A percentile compares a stretch with the other conserved stretches of the same genome.
Conservation (phyloP, 1,140 invertebrate genomes). For the Drosophila littoralis region DNA sequence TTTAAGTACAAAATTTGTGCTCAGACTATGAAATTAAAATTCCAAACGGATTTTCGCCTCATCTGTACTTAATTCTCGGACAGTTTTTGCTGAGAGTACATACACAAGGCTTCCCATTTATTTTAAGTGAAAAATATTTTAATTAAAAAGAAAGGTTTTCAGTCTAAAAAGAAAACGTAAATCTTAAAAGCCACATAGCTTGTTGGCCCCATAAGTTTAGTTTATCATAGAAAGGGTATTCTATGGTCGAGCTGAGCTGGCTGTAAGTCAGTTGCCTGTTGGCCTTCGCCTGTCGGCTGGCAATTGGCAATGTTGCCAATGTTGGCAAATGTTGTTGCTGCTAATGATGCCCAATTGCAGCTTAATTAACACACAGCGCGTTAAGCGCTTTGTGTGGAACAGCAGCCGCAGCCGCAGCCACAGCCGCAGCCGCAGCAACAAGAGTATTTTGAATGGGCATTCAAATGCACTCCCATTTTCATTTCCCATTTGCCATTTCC, state of each 20-base stretch:
- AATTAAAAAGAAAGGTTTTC: no score
- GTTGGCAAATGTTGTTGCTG: slow-evolving; percentile 70
- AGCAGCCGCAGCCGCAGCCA: slow-evolving; percentile 9
- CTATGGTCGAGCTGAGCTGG: not conserved
- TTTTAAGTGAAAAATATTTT: no score
- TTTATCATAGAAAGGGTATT: not conserved
- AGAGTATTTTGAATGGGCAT: slow-evolving; percentile 26
- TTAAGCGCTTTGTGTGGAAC: slow-evolving; percentile 72
- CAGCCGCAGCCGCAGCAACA: slow-evolving; percentile 1
- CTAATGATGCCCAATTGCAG: slow-evolving; percentile 77
- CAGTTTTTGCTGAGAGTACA: no score
- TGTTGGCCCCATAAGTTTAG: no score
- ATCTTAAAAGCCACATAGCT: no score
- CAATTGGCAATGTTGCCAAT: slow-evolving; percentile 51
- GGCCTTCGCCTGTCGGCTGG: slow-evolving; percentile 15
- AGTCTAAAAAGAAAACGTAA: no score
- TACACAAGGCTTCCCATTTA: no score
- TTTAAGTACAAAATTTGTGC: no score
- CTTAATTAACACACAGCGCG: slow-evolving; percentile 79
- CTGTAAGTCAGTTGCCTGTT: not conserved
- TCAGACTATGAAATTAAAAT: no score
- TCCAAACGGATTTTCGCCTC: no score
- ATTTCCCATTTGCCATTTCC: not conserved
- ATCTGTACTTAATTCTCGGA: no score
- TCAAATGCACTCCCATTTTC: slow-evolving; percentile 32